These are phyloP conservation scores for Drosophila elegans DNA, from an alignment of 1,140 invertebrate species.

Conservation along the genomic window DNA sequence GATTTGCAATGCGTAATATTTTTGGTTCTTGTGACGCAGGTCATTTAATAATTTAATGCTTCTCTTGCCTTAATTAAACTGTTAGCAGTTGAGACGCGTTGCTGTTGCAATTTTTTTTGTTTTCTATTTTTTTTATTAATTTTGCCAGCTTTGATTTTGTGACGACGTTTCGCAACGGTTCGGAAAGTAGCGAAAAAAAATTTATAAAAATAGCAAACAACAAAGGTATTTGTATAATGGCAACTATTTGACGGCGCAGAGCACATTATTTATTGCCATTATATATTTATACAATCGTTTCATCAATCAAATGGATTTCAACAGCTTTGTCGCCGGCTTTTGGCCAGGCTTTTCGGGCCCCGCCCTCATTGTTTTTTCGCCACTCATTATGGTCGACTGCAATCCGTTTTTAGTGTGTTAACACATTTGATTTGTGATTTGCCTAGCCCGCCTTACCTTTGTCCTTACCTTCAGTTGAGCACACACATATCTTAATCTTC, in stretches of 20 bases:
- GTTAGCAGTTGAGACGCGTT: conserved; percentile 67
- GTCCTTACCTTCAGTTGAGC: conserved; percentile 39
- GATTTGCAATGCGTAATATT: conserved; percentile 3
- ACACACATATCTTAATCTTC: conserved; percentile 39
- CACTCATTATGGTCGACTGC: conserved; percentile 48
- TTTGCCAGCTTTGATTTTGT: conserved; percentile 8
- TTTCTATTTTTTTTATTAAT: background rate
- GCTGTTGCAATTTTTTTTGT: background rate
- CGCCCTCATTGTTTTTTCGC: conserved; percentile 21
- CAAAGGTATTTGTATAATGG: conserved; percentile 14
- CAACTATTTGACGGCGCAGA: conserved; percentile 27
- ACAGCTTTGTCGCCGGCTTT: conserved; percentile 49
- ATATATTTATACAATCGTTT: conserved; percentile 72
- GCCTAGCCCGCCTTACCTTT: conserved; percentile 25
- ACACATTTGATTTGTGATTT: conserved; percentile 23
- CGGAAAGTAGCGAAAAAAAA: conserved; percentile 13
- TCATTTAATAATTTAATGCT: conserved; percentile 14
- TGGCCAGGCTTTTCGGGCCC: conserved; percentile 14
- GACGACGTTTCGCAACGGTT: conserved; percentile 25
- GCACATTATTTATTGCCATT: conserved; percentile 73
- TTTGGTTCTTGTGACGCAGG: conserved; percentile 60
- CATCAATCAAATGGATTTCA: conserved; percentile 77
- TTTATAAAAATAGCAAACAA: conserved; percentile 9
- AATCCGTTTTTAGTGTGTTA: conserved; percentile 53
- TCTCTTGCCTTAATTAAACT: conserved; percentile 49